Base-by-base conservation (phyloP, 37 sponge, comb jelly and placozoan species). In the Ianthella basta region DNA sequence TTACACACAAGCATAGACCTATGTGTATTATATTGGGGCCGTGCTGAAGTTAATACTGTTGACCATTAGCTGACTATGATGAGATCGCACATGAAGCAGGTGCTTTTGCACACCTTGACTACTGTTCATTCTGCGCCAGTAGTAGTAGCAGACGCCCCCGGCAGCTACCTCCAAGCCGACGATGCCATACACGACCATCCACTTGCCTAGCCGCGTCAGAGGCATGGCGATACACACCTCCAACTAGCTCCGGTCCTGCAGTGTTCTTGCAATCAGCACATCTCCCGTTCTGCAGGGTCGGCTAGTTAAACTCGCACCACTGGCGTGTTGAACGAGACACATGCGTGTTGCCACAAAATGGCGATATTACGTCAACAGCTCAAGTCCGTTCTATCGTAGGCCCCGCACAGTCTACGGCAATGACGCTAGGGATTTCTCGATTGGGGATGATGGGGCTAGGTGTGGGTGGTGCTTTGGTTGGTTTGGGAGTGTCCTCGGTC, bases 121-220 rank as follows among this genome's bases (percentile, higher is more conserved):
- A 13, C 25, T 83, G 84, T 92, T 92, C 69, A 88, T 83, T 19
- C 55, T 83, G 60, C 83, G 68, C 93, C 93, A 92, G 38, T 74
- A 38, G 39, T 78, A 38, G 34, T 84, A 92, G 30, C 57, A 38
- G n/a, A 56, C 87, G 50, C 54, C 35, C 15, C 83, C 10, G 0
- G 73, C 87, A n/a, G 61, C 87, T 36, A 80, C 55, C 65, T 92
- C 93, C 12, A 80, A 60, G 1, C 83, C 82, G 6, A 86, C 87
- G 5, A 92, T 23, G 12, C 86, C 80, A 55, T 82, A 82, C 21
- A 88, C 59, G 39, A 89, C 75, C 32, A 60, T 55, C 87, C 87
- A 87, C 72, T 75, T 92, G 6, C 93, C 87, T 0, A 86, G 36
- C 54, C 21, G 77, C 21, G 92, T 92, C 70, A 92, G 83, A 39